phyloP scores from a whole-genome alignment of 2,113 vertebrate species.

The Psophia crepitans region DNA sequence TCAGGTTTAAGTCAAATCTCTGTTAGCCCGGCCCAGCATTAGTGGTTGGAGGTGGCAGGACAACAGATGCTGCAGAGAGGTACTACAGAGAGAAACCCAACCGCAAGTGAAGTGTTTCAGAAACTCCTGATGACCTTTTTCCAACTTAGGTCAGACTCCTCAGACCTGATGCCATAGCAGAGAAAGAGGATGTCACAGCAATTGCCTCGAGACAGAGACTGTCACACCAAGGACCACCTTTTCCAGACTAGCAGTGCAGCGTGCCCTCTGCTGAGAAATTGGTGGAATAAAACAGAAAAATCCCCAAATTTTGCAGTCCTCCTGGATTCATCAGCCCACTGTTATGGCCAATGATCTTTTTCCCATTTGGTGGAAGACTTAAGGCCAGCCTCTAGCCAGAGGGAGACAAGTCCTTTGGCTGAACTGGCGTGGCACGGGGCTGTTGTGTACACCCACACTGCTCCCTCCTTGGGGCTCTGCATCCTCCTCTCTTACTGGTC shows the following conservation, averaged over 20 bases:
- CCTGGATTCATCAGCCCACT: background rate
- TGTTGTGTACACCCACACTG: fast-evolving
- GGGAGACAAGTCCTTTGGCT: background rate
- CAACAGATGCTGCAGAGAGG: background rate
- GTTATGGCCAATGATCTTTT: background rate
- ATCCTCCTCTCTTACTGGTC: background rate
- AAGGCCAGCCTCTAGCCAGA: background rate
- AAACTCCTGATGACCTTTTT: background rate
- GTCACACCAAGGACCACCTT: background rate
- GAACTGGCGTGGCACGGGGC: fast-evolving
- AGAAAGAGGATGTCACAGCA: background rate
- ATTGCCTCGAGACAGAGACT: background rate
- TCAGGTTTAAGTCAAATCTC: background rate
- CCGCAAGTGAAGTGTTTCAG: background rate
- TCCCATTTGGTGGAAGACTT: background rate
- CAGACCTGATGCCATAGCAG: background rate
- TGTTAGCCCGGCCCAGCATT: background rate
- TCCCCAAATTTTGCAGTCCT: background rate
- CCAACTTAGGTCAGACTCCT: background rate
- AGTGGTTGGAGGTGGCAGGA: fast-evolving
- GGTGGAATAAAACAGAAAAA: background rate
- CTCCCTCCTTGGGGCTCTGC: background rate
- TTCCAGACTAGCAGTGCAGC: background rate
- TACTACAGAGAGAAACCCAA: background rate
- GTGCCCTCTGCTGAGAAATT: background rate